Conservation (phyloP, 2,888 invertebrate species). For the Cetonia aurata region DNA sequence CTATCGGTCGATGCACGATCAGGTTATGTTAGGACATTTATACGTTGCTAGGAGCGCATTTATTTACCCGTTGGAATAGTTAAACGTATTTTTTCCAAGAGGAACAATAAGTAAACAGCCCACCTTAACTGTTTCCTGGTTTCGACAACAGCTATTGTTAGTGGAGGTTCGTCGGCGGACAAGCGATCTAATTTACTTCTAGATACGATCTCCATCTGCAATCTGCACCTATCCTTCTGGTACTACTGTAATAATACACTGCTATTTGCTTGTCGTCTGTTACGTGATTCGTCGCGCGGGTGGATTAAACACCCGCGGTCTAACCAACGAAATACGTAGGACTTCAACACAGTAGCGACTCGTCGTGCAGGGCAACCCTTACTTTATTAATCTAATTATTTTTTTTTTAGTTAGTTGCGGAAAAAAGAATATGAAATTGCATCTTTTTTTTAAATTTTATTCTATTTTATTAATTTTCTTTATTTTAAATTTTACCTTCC, state of each 20-base stretch:
- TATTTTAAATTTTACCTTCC: too few relatives aligned
- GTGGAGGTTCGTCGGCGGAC: slow-evolving; percentile 28
- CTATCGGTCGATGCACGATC: slow-evolving; percentile 17
- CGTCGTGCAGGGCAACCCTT: background rate
- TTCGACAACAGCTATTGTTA: slow-evolving; percentile 30
- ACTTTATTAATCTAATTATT: too few relatives aligned
- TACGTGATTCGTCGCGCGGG: slow-evolving; percentile 36
- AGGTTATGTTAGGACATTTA: slow-evolving; percentile 17
- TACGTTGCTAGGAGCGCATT: slow-evolving; percentile 8
- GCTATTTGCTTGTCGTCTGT: slow-evolving; percentile 5
- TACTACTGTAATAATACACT: slow-evolving; percentile 22
- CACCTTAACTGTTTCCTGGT: slow-evolving; percentile 26
- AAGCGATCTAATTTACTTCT: slow-evolving; percentile 33
- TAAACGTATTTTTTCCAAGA: slow-evolving; percentile 13
- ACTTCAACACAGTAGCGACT: slow-evolving; percentile 13
- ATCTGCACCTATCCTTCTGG: slow-evolving; percentile 27
- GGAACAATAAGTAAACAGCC: slow-evolving; percentile 19
- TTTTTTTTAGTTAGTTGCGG: too few relatives aligned
- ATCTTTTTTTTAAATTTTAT: too few relatives aligned
- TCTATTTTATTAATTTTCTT: too few relatives aligned
- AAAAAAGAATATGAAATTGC: too few relatives aligned
- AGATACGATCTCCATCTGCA: slow-evolving; percentile 29
- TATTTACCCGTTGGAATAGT: slow-evolving; percentile 14
- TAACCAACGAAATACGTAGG: slow-evolving; percentile 22
- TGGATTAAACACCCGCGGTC: slow-evolving; percentile 35